phyloP scores from a whole-genome alignment of 1,140 invertebrate genomes.

The Mercenaria mercenaria region DNA sequence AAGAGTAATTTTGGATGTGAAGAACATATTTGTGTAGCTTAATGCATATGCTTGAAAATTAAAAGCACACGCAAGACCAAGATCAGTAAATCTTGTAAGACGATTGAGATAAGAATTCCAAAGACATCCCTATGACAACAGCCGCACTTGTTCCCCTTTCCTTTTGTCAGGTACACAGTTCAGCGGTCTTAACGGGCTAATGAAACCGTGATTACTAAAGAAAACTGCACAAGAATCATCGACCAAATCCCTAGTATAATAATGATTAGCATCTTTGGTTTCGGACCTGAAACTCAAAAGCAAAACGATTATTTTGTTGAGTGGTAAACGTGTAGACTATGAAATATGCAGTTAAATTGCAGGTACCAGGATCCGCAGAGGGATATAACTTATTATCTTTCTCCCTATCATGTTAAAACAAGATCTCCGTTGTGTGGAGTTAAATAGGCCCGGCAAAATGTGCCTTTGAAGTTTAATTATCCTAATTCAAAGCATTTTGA shows the following conservation, averaged over 20 bases:
- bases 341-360: too few relatives aligned
- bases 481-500: too few relatives aligned
- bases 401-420: too few relatives aligned
- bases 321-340: too few relatives aligned
- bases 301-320: too few relatives aligned
- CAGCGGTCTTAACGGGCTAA: slow-evolving; percentile 89
- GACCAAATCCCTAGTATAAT: slow-evolving; percentile 87
- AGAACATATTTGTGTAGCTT: slow-evolving; percentile 96
- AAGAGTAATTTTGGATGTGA: slow-evolving; percentile 95
- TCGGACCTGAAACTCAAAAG: slow-evolving; percentile 78
- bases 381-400: too few relatives aligned
- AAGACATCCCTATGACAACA: slow-evolving; percentile 79
- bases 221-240: slow-evolving; percentile 96
- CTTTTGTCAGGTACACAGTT: slow-evolving; percentile 64
- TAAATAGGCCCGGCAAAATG: too few relatives aligned
- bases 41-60: slow-evolving; percentile 94
- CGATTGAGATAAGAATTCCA: slow-evolving; percentile 80
- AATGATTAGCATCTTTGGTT: slow-evolving; percentile 80
- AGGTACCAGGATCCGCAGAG: too few relatives aligned
- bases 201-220: slow-evolving; percentile 94
- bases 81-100: slow-evolving; percentile 82
- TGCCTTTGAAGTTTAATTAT: too few relatives aligned
- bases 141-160: not conserved
- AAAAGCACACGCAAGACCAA: slow-evolving; percentile 88
- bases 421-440: too few relatives aligned